Evolutionary conservation across 2,113 vertebrate genomes (phyloP), one percentile per base, ranked within the genome.

Genomic region (Aptenodytes patagonicus): DNA sequence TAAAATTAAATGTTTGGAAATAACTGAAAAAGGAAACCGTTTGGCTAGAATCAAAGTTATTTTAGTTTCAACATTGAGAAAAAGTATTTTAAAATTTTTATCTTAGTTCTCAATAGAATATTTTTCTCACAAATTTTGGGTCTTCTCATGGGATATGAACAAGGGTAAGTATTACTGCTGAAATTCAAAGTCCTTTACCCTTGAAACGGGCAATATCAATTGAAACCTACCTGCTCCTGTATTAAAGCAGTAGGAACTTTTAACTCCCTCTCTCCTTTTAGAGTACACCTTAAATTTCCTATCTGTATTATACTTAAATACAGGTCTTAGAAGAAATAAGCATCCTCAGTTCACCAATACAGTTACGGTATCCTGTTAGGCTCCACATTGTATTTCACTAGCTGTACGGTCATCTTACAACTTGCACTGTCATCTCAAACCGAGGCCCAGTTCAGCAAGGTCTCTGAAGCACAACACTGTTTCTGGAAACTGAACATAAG

Each of bases 381-480:
- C 31, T 72, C 40, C 28, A 57, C 32, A 24, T 25, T 20, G 8
- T 38, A 49, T 65, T 91, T 80, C 17, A 32, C 36, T 20, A 31
- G 8, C 32, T 24, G 19, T 44, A 31, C 1, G 0, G 7, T 70
- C 46, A 55, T 44, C 36, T 61, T 55, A 82, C 18, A 73, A 34
- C 54, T n/a, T 46, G 28, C 52, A 34, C 42, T 88, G 65, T 54
- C 22, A 32, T 60, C 65, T 78, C 46, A 58, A 31, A 58, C 8
- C 17, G 49, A 55, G 38, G 2, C 6, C 47, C 42, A 62, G 20
- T 87, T 71, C 60, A 20, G 10, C 34, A 87, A 90, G 42, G 24
- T 49, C 51, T 84, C 55, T 42, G 24, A 78, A 84, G n/a, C 3
- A 3, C 0, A 0, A 31, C 8, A 29, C 13, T 55, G 32, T 55